A percentile compares a stretch with the other conserved stretches of the same genome.
Conservation (phyloP, 2,888 invertebrate species). For the Ligdia adustata region DNA sequence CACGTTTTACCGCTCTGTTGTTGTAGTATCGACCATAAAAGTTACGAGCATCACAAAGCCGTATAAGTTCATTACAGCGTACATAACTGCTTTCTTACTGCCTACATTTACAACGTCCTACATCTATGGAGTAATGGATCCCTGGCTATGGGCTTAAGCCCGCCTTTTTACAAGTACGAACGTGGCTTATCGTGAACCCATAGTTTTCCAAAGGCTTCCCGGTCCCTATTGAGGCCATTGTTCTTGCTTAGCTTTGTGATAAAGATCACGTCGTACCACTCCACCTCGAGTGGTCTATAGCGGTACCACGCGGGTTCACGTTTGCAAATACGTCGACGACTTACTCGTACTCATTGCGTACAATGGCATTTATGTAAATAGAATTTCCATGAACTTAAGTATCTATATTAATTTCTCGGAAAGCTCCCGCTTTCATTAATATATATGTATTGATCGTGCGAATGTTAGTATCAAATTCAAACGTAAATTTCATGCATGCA, state of each 20-base stretch:
- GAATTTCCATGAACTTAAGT: too few relatives aligned
- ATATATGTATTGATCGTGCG: too few relatives aligned
- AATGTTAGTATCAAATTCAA: too few relatives aligned
- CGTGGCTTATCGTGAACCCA: conserved; percentile 60
- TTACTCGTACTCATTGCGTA: conserved; percentile 6
- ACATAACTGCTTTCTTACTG: conserved; percentile 36
- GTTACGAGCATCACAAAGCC: conserved; percentile 36
- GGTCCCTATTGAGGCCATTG: conserved; percentile 63
- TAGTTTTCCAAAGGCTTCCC: conserved; percentile 60
- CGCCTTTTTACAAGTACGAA: conserved; percentile 37
- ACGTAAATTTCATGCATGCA: too few relatives aligned
- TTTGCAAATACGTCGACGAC: conserved; percentile 17
- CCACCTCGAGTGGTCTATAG: conserved; percentile 31
- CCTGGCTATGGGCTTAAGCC: conserved; percentile 4
- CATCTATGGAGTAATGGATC: conserved; percentile 17
- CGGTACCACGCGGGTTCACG: conserved; percentile 29
- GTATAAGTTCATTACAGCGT: conserved; percentile 14
- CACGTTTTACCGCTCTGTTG: conserved; percentile 52
- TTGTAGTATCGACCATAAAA: conserved; percentile 29
- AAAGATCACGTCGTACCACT: conserved; percentile 50
- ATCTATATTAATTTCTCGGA: background rate
- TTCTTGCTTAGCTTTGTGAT: conserved; percentile 60
- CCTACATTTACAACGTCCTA: conserved; percentile 5
- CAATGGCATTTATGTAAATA: conserved; percentile 5
- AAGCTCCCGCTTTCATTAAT: too few relatives aligned